phyloP scores from a whole-genome alignment of 2,888 invertebrate species.

The Cacoxenus indagator region DNA sequence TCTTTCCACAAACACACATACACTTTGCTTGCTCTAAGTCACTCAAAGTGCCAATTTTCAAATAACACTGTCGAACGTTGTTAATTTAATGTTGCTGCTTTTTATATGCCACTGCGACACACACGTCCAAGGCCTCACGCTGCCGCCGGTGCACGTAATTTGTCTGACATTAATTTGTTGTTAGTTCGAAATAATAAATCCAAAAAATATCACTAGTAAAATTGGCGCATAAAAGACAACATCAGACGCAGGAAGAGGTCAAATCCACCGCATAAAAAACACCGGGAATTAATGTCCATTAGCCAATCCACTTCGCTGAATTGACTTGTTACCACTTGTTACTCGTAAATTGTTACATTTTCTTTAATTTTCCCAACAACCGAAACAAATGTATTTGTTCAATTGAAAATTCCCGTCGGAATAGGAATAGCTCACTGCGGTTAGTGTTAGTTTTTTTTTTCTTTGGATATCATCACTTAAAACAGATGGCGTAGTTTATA shows the following conservation, averaged over 20 bases:
- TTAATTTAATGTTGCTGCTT: neutral
- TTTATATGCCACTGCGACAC: neutral
- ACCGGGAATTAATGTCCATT: neutral
- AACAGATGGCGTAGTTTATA: too few relatives aligned
- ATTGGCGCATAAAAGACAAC: constrained; percentile 11
- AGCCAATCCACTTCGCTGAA: too few relatives aligned
- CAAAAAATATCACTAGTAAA: constrained; percentile 1
- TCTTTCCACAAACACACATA: neutral
- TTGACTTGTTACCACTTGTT: too few relatives aligned
- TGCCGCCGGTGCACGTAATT: constrained; percentile 41
- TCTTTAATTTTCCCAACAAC: too few relatives aligned
- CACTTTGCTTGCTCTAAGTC: neutral
- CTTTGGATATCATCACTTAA: too few relatives aligned
- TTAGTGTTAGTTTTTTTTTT: too few relatives aligned
- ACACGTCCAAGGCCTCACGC: constrained; percentile 11
- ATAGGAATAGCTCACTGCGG: too few relatives aligned
- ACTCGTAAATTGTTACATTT: too few relatives aligned
- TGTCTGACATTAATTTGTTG: constrained; percentile 47
- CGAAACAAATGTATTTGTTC: too few relatives aligned
- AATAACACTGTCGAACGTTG: neutral
- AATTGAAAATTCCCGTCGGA: too few relatives aligned
- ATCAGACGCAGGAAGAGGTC: neutral
- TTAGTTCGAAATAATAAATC: constrained; percentile 18
- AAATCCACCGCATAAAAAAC: neutral
- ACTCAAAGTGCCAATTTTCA: constrained; percentile 4